Evolutionary conservation across 2,113 vertebrate species (phyloP).

Genomic region (Acanthochromis polyacanthus): DNA sequence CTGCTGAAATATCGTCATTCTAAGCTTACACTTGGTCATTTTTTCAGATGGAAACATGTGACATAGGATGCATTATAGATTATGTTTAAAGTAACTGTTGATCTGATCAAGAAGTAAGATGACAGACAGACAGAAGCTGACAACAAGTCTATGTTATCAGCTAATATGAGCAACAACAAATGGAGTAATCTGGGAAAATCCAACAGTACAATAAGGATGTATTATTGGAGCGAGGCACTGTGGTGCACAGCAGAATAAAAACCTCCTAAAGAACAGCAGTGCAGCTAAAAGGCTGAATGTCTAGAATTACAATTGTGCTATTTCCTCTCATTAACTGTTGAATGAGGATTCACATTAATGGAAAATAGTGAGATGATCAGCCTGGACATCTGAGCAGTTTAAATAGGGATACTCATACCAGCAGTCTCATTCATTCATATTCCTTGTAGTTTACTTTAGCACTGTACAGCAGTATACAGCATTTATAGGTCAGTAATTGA

Average conservation of each 20-base stretch:
- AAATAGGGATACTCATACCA: not conserved
- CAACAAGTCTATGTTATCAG: not conserved
- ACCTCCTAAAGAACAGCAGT: not conserved
- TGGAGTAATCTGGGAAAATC: not conserved
- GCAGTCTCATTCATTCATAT: slow-evolving; percentile 10
- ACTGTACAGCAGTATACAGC: not conserved
- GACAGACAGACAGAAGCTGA: not conserved
- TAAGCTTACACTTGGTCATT: no score
- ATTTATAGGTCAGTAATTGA: slow-evolving; percentile 15
- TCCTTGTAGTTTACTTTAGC: not conserved
- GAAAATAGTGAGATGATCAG: not conserved
- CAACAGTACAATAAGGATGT: not conserved
- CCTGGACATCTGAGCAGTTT: not conserved
- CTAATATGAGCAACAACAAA: not conserved
- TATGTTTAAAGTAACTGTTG: not conserved
- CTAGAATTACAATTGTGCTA: not conserved
- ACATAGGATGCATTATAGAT: no score
- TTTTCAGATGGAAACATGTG: no score
- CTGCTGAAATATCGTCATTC: no score
- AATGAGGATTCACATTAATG: slow-evolving; percentile 11
- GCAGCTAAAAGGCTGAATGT: not conserved
- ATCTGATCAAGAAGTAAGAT: not conserved
- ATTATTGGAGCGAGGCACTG: not conserved
- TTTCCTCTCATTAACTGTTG: slow-evolving; percentile 7
- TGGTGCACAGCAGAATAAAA: not conserved